phyloP scores from a whole-genome alignment of 2,113 vertebrate genomes.

The Gopherus flavomarginatus region DNA sequence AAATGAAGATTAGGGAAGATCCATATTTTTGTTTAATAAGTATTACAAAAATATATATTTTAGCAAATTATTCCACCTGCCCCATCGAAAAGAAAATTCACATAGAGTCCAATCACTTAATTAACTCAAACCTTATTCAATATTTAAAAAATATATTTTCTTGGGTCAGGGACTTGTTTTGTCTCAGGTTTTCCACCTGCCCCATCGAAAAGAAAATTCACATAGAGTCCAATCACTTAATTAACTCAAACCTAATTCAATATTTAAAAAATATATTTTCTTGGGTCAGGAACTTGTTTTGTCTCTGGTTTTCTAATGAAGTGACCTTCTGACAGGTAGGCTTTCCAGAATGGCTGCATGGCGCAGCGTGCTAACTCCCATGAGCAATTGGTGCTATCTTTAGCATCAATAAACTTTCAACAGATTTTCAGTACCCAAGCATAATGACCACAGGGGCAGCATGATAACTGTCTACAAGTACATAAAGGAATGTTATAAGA shows the following conservation, averaged over 20 bases:
- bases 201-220: neutral
- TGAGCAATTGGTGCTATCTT: neutral
- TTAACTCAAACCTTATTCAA: neutral
- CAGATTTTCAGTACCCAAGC: constrained; percentile 75
- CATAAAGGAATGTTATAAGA: constrained; percentile 57
- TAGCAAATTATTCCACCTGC: neutral
- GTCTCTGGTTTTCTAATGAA: neutral
- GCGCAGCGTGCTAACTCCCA: constrained; percentile 41
- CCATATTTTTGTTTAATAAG: neutral
- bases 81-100: neutral
- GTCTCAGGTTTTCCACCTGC: too few species aligned
- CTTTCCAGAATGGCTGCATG: constrained; percentile 5
- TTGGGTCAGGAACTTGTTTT: neutral
- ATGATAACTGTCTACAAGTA: constrained; percentile 59
- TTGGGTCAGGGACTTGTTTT: too few species aligned
- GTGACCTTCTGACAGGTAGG: constrained; percentile 57
- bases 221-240: neutral
- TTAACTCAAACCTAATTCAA: neutral
- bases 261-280: neutral
- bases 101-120: neutral
- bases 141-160: too few species aligned
- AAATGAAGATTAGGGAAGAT: constrained; percentile 12
- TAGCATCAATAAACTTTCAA: constrained; percentile 61
- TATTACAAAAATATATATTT: neutral
- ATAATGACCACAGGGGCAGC: constrained; percentile 58